Evolutionary conservation across 92 coral and sea anemone species (phyloP), one percentile per base, ranked within the genome.

Genomic region (Epizoanthus illoricatus): DNA sequence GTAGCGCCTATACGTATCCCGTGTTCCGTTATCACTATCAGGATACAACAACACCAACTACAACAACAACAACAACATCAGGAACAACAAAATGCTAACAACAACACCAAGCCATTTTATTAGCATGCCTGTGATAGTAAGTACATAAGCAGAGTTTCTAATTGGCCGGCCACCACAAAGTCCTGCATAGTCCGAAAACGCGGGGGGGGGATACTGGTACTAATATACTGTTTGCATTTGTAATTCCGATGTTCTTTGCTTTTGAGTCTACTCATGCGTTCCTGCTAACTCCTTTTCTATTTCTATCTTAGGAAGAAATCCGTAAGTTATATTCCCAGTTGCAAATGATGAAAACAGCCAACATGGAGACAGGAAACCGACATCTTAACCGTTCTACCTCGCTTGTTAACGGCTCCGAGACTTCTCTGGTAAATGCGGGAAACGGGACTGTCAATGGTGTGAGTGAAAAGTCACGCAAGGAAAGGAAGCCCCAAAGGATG

Each of bases 351-450:
- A 93, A 91, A 75, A 93, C 89, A 24, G 84, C 88, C 63, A 90
- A 82, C 88, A 93, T 93, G 97, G 97, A 91, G 42, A 92, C 90
- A 10, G 97, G 94, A 7, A 93, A 93, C 84, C 87, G 97, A 18
- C 97, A 93, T 70, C 92, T 93, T 36, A 85, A 81, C 76, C 87
- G 89, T 5, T 91, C 97, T 0, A 43, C 91, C 24, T 86, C 92
- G 55, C 60, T 88, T 15, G 23, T 87, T 42, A 65, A 78, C 73
- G 88, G 86, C 7, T 88, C 94, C 12, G 88, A 81, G 4, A 75
- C 78, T 2, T 91, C 94, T 3, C 60, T 91, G 33, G 56, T 89
- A 4, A 65, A 67, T 19, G 49, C 74, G 20, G 85, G 89, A 45
- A 71, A 70, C 20, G 74, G 74, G 6, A 23, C 82, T 13, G 71